Conservation (phyloP, 2,888 invertebrate species). For the Quadroppia sp. region DNA sequence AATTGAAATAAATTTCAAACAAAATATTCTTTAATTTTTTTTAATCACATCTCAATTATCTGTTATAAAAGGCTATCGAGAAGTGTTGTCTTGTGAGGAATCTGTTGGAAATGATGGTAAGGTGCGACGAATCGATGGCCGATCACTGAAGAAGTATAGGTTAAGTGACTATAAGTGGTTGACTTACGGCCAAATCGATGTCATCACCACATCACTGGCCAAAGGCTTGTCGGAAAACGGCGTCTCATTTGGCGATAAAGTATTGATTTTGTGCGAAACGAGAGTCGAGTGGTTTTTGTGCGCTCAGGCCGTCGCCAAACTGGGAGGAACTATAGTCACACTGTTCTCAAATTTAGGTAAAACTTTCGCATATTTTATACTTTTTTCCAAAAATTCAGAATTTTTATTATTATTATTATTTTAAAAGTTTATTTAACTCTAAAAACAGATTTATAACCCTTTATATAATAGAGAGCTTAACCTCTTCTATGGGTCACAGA, state of each 20-base stretch:
- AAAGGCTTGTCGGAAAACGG: slow-evolving; percentile 77
- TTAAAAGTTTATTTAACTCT: neutral
- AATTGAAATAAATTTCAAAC: too few species aligned
- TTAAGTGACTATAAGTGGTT: slow-evolving; percentile 92
- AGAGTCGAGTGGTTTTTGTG: slow-evolving; percentile 97
- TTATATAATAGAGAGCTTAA: neutral
- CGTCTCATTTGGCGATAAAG: slow-evolving; percentile 65
- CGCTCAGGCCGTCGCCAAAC: slow-evolving; percentile 92
- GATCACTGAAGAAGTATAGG: slow-evolving; percentile 35
- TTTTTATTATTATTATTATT: neutral
- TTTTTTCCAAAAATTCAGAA: too few species aligned
- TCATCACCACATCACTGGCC: slow-evolving; percentile 70
- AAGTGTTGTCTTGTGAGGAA: slow-evolving; percentile 35
- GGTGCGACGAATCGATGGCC: slow-evolving; percentile 32
- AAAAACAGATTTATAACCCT: neutral
- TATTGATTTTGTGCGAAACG: slow-evolving; percentile 95
- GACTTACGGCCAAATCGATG: slow-evolving; percentile 70
- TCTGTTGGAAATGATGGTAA: slow-evolving; percentile 35
- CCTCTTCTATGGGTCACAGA: neutral
- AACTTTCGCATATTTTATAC: too few species aligned
- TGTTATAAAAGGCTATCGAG: slow-evolving; percentile 36
- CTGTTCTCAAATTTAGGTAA: slow-evolving; percentile 42
- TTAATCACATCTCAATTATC: too few species aligned
- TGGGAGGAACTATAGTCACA: slow-evolving; percentile 51
- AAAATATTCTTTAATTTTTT: too few species aligned